phyloP scores from a whole-genome alignment of 23 tunicate species.

The Styela clava region DNA sequence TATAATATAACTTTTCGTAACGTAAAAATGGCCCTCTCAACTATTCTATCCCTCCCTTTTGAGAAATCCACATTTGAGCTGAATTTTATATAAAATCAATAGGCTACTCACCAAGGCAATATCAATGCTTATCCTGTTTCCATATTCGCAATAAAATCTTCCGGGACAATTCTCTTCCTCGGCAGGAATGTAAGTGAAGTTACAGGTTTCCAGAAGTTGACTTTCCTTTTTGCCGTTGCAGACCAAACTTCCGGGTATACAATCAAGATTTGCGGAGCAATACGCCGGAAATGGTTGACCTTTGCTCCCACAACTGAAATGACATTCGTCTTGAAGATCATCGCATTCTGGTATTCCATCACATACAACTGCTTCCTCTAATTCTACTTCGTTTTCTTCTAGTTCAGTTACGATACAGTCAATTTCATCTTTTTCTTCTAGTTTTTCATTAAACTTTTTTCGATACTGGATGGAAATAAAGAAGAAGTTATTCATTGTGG shows the following conservation, averaged over 20 bases:
- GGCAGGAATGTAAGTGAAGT: slow-evolving; percentile 31
- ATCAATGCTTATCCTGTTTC: slow-evolving; percentile 45
- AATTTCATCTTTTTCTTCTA: background rate
- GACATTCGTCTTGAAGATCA: slow-evolving; percentile 53
- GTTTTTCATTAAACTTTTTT: background rate
- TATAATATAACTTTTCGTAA: too few relatives aligned
- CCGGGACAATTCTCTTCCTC: slow-evolving; percentile 58
- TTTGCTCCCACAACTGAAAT: background rate
- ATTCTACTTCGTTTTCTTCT: background rate
- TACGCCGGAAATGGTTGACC: slow-evolving; percentile 31
- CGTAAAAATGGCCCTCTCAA: too few relatives aligned
- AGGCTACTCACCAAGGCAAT: slow-evolving; percentile 44
- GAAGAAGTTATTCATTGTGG: background rate
- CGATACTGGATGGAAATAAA: background rate
- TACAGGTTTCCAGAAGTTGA: slow-evolving; percentile 11
- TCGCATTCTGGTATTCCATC: slow-evolving; percentile 55
- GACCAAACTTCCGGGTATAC: slow-evolving; percentile 30
- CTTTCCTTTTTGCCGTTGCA: slow-evolving; percentile 72
- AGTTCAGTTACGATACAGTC: slow-evolving; percentile 3
- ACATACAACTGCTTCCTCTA: slow-evolving; percentile 32
- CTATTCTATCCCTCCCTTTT: too few relatives aligned
- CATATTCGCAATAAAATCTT: slow-evolving; percentile 57
- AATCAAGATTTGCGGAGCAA: slow-evolving; percentile 34
- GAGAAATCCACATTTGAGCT: too few relatives aligned
- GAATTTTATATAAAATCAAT: too few relatives aligned